A percentile compares a stretch with the other conserved stretches of the same genome.
Conservation (phyloP, 1,140 invertebrate species). For the Archivesica marissinica region DNA sequence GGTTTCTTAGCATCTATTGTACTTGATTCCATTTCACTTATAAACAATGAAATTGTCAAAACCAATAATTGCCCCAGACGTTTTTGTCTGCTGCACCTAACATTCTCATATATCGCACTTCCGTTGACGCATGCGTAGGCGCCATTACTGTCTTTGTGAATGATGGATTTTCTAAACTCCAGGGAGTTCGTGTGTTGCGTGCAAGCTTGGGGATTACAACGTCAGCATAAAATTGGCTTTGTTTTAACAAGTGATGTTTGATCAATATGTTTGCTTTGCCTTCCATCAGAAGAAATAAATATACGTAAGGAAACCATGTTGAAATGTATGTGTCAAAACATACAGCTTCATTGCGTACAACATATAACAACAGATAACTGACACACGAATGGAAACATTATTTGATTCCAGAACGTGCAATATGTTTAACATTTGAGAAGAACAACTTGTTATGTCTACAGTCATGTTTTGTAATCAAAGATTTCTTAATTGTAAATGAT, state of each 20-base stretch:
- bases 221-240: constrained; percentile 17
- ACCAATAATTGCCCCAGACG: not conserved
- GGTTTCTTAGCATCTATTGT: not conserved
- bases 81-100: not conserved
- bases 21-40: constrained; percentile 5
- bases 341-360: too few relatives aligned
- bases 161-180: not conserved
- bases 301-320: too few relatives aligned
- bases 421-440: too few relatives aligned
- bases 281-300: not conserved
- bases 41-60: constrained; percentile 6
- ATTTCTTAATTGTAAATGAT: too few relatives aligned
- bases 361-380: too few relatives aligned
- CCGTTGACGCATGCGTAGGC: not conserved
- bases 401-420: too few relatives aligned
- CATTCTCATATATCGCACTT: not conserved
- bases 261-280: constrained; percentile 5
- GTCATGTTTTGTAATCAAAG: too few relatives aligned
- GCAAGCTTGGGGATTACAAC: not conserved
- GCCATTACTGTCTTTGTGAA: not conserved
- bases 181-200: not conserved
- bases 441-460: too few relatives aligned
- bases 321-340: too few relatives aligned
- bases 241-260: constrained; percentile 4
- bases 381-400: too few relatives aligned